Evolutionary conservation across 2,888 invertebrate genomes (phyloP).

Genomic region (Dyspetes luteomarginatus): DNA sequence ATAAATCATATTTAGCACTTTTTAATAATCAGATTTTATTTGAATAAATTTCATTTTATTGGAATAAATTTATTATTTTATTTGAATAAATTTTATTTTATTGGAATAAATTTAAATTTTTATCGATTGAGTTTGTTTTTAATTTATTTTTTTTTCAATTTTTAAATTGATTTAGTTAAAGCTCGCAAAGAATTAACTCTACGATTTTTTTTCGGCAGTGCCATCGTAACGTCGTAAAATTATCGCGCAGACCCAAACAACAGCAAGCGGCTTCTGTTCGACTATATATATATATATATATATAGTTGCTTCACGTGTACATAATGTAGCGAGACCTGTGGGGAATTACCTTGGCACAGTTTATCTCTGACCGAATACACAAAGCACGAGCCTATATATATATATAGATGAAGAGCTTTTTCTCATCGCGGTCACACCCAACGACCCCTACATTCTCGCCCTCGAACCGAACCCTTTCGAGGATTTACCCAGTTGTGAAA

Average conservation of each 20-base stretch:
- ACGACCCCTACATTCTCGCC: conserved; percentile 16
- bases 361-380: conserved; percentile 49
- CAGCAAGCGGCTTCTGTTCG: conserved; percentile 53
- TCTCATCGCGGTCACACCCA: conserved; percentile 18
- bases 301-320: background rate
- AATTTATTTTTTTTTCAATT: no score
- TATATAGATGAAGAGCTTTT: conserved; percentile 21
- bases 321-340: background rate
- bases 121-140: no score
- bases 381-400: background rate
- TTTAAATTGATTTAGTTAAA: background rate
- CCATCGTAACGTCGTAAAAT: conserved; percentile 62
- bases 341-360: conserved; percentile 70
- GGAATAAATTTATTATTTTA: no score
- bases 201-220: conserved; percentile 70
- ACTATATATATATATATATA: background rate
- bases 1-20: no score
- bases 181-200: background rate
- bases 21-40: no score
- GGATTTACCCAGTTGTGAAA: background rate
- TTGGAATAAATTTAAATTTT: no score
- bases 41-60: background rate
- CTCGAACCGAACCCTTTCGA: conserved; percentile 3
- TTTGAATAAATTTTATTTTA: no score
- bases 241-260: background rate